A percentile compares a stretch with the other conserved stretches of the same genome.
Evolutionary conservation across 2,888 invertebrate species (phyloP).

Genomic region (Pandemis corylana): DNA sequence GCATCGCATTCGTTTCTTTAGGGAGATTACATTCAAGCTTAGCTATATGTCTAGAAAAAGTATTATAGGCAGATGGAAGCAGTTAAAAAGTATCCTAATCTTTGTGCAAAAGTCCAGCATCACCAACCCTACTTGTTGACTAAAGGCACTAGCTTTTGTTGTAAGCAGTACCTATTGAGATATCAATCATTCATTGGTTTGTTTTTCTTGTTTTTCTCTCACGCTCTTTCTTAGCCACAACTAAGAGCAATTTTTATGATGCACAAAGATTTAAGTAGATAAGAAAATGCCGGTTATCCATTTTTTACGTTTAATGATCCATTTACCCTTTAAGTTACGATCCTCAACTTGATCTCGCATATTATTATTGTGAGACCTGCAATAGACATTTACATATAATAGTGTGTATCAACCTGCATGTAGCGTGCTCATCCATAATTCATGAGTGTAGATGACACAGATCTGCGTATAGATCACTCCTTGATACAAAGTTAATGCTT

Average conservation of each 20-base stretch:
- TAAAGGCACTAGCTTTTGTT: background rate
- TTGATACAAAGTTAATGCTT: slow-evolving; percentile 11
- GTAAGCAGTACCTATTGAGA: background rate
- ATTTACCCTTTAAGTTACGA: slow-evolving; percentile 8
- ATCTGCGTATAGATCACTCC: slow-evolving; percentile 14
- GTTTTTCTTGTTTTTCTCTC: background rate
- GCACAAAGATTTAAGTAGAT: background rate
- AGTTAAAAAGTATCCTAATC: too few species aligned
- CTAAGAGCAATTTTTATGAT: background rate
- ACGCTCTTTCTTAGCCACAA: background rate
- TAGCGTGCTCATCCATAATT: slow-evolving; percentile 42
- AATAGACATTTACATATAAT: slow-evolving; percentile 50
- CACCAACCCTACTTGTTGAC: background rate
- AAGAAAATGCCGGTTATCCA: background rate
- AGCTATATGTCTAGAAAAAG: too few species aligned
- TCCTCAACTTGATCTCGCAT: slow-evolving; percentile 21
- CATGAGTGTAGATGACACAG: slow-evolving; percentile 41
- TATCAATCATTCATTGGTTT: background rate
- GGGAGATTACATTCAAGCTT: too few species aligned
- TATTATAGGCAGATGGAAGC: too few species aligned
- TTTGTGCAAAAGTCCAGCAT: too few species aligned
- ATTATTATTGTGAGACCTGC: slow-evolving; percentile 38
- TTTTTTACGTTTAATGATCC: slow-evolving; percentile 24
- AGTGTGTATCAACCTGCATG: slow-evolving; percentile 44
- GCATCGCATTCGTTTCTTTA: too few species aligned